Evolutionary conservation across 1,140 invertebrate species (phyloP).

Genomic region (Papilio dardanus): DNA sequence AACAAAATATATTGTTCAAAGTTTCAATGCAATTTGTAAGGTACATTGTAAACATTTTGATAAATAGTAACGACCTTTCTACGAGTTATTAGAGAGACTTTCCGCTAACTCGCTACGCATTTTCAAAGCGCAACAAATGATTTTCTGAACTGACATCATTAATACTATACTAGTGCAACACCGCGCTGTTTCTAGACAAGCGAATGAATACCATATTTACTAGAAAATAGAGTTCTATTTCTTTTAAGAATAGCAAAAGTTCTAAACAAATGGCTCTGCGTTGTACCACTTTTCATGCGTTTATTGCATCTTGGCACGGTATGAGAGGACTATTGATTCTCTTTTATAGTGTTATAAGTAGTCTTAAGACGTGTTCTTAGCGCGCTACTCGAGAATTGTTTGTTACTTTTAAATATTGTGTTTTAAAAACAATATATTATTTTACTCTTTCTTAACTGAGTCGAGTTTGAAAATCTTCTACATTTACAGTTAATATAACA

Average conservation of each 20-base stretch:
- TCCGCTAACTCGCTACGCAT: slow-evolving; percentile 47
- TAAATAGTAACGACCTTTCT: slow-evolving; percentile 32
- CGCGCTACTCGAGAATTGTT: slow-evolving; percentile 12
- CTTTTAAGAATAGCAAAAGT: slow-evolving; percentile 40
- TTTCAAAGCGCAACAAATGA: slow-evolving; percentile 64
- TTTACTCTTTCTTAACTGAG: neutral
- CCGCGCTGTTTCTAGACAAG: slow-evolving; percentile 38
- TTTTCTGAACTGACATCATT: slow-evolving; percentile 62
- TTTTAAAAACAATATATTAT: neutral
- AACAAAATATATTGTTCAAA: slow-evolving; percentile 14
- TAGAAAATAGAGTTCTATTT: slow-evolving; percentile 44
- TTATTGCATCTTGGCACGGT: slow-evolving; percentile 70
- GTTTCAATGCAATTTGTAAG: slow-evolving; percentile 28
- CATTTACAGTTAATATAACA: neutral
- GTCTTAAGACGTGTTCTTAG: slow-evolving; percentile 44
- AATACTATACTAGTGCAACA: slow-evolving; percentile 55
- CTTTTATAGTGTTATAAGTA: slow-evolving; percentile 58
- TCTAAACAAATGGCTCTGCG: slow-evolving; percentile 57
- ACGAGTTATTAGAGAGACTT: slow-evolving; percentile 38
- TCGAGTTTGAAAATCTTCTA: neutral
- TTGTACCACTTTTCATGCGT: slow-evolving; percentile 65
- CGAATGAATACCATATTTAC: slow-evolving; percentile 45
- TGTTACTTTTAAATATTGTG: slow-evolving; percentile 14
- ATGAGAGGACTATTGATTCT: slow-evolving; percentile 62
- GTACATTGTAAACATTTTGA: slow-evolving; percentile 22